These are phyloP conservation scores for Labrus mixtus DNA, from an alignment of 2,113 vertebrate genomes.

Conservation along the genomic window DNA sequence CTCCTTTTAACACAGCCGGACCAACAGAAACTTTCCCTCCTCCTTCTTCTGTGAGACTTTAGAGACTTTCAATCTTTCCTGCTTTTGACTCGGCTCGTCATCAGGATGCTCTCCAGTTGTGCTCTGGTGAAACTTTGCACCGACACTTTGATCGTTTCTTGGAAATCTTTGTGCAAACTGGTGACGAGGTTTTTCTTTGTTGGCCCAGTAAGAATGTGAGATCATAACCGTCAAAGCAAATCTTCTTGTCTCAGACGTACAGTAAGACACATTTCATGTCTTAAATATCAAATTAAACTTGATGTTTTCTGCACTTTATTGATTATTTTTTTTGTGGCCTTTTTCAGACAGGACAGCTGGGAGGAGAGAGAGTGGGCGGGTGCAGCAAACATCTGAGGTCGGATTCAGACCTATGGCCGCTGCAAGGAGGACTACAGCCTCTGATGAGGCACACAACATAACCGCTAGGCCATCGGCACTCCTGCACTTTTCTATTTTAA, in stretches of 20 bases:
- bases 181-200: constrained; percentile 41
- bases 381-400: too few species aligned
- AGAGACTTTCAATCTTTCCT: neutral
- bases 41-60: constrained; percentile 11
- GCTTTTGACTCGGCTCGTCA: constrained; percentile 38
- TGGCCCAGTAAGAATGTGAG: constrained; percentile 31
- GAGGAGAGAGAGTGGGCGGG: too few species aligned
- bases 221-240: constrained; percentile 26
- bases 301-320: neutral
- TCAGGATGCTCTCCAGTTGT: constrained; percentile 22
- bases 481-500: too few species aligned
- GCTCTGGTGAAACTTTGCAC: constrained; percentile 41
- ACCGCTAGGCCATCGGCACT: too few species aligned
- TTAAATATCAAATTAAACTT: constrained; percentile 9
- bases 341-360: too few species aligned
- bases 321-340: too few species aligned
- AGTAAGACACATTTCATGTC: constrained; percentile 3
- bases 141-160: constrained; percentile 41
- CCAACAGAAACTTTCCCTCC: constrained; percentile 51
- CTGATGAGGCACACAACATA: too few species aligned
- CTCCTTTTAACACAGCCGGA: constrained; percentile 41
- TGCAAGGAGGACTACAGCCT: too few species aligned
- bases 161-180: constrained; percentile 18
- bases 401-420: too few species aligned
- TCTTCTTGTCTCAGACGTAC: constrained; percentile 12